These are phyloP conservation scores for Drosophila meridionalis DNA, from an alignment of 2,888 invertebrate species.

Conservation along the genomic window DNA sequence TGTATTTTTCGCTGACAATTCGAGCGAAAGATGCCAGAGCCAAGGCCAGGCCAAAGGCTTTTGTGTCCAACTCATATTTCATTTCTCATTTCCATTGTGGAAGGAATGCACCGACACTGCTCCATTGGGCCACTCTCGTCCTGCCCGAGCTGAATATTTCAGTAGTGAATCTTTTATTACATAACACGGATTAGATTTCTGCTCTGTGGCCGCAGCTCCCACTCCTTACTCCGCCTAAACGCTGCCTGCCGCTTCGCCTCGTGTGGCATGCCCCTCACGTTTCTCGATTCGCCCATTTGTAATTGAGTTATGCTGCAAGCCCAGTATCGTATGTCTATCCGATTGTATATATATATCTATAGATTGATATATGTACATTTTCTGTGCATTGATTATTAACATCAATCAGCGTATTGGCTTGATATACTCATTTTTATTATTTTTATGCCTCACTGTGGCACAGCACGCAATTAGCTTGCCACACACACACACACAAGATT, in stretches of 20 bases:
- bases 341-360: not conserved
- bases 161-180: conserved; percentile 71
- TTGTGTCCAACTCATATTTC: conserved; percentile 68
- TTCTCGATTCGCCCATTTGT: conserved; percentile 35
- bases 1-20: conserved; percentile 55
- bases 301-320: conserved; percentile 67
- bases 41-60: conserved; percentile 25
- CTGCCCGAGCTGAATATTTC: conserved; percentile 68
- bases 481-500: conserved; percentile 6
- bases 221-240: conserved; percentile 23
- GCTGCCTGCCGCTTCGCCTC: conserved; percentile 15
- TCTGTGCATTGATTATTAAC: conserved; percentile 53
- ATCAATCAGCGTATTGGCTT: conserved; percentile 69
- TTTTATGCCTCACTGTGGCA: conserved; percentile 11
- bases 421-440: conserved; percentile 6
- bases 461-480: conserved; percentile 51
- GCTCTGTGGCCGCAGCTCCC: not conserved
- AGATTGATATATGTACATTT: not conserved
- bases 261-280: conserved; percentile 66
- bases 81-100: conserved; percentile 50
- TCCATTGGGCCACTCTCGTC: conserved; percentile 13
- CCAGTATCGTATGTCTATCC: not conserved
- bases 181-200: conserved; percentile 61
- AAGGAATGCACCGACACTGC: conserved; percentile 48
- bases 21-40: conserved; percentile 24